Evolutionary conservation across 2,888 invertebrate genomes (phyloP), one percentile per base, ranked within the genome.

Genomic region (Drosophila tanythrix): DNA sequence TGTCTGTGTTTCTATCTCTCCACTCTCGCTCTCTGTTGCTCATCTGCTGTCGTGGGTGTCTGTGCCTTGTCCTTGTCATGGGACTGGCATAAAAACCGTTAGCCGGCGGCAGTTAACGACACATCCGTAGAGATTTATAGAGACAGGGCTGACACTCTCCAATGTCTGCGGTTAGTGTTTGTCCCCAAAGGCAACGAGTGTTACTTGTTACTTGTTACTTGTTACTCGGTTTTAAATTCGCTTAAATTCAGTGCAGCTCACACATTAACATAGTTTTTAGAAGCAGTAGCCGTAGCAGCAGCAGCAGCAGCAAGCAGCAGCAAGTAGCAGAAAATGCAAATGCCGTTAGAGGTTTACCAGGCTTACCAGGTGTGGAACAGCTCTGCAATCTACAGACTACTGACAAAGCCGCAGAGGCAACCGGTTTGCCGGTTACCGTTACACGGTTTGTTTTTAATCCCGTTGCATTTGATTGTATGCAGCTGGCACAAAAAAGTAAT

Each of bases 391-490:
- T 59, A 59, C 50, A 31, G 31, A 56, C 56, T 27, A 63, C 62
- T 66, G 74, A 82, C 83, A 83, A 62, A 67, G 63, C 70, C 76
- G 56, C 79, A 74, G 71, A 51, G 53, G 43, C 50, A 43, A 18
- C 66, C 29, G 15, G 36, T 40, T 81, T 76, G 71, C 80, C 63
- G 69, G 76, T 82, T 78, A 81, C 86, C 58, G 67, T 64, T 76
- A 70, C 79, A 79, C 67, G 82, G 81, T 76, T 78, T 88, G 88
- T 76, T 83, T 88, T 86, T 90, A 88, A 90, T 90, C 87, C 83
- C 76, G 59, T 82, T 88, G 78, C 88, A 86, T 89, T 88, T 89
- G 83, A 88, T 86, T 88, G 85, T 87, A 73, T 89, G 85, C 83
- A 89, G 83, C 79, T 87, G 79, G 60, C 48, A 73, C 70, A 84